Evolutionary conservation across 2,797 vertebrate genomes (phyloP), one percentile per base, ranked within the genome.

Genomic region (Perodicticus potto): DNA sequence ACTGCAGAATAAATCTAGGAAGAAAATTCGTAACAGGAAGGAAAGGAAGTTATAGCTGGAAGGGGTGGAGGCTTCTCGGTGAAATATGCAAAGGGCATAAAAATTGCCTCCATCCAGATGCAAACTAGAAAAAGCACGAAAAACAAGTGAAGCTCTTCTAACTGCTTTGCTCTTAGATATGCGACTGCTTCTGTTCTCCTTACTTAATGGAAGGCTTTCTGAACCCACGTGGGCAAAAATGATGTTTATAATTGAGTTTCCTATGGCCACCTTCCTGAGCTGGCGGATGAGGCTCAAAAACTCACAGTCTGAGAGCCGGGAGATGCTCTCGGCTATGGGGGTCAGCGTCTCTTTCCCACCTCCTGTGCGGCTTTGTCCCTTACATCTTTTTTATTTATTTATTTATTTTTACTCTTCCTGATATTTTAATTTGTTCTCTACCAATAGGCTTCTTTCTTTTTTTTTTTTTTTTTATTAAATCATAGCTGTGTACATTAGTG

Each of bases 1-100:
- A 86, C 94, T 86, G 95, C 57, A 93, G 94, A 97, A 93, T 95
- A 97, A 96, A 96, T 97, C 95, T 96, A 95, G 96, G 94, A 89
- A 96, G 97, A 92, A 95, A 96, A 97, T 95, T 86, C 0, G 10
- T 89, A 88, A 86, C 55, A 92, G 94, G 95, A 96, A 97, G 95
- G 84, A 93, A 88, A 86, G 92, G 70, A 94, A 91, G 70, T 92
- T 86, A 91, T 43, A 61, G 78, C 73, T 83, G 65, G 93, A 95
- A 94, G 89, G 86, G 93, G 89, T 55, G 32, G 43, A 95, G 73
- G 63, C n/a, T 84, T 83, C 72, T 73, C 74, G 17, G 82, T 92
- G 86, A 97, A 96, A 96, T 84, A 97, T 37, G 70, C 14, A 27
- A 84, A 76, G 70, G 89, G 67, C 25, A 55, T 85, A 96, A 86